Conservation (phyloP, 2,797 vertebrate species). For the Catamblyrhynchus diadema region DNA sequence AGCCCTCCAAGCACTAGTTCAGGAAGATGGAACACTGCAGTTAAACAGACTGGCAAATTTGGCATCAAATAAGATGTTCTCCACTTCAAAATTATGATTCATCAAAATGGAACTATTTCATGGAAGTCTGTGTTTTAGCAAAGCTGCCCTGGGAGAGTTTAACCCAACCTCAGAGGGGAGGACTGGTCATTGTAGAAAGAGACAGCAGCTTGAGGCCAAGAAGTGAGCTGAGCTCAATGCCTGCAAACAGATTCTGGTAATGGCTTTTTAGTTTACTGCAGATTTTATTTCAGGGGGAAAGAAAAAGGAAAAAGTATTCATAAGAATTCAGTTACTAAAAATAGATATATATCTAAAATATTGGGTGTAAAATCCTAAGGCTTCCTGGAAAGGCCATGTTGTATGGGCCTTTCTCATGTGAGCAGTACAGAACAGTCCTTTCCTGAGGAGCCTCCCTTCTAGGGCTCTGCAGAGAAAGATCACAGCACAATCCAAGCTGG, state of each 20-base stretch:
- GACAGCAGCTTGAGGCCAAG: not conserved
- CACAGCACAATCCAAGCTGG: not conserved
- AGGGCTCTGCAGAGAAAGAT: not conserved
- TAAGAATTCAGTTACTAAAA: not conserved
- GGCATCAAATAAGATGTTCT: not conserved
- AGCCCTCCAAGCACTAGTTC: not conserved
- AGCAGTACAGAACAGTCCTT: not conserved
- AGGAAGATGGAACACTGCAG: not conserved
- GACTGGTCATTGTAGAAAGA: not conserved
- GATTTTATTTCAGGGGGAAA: not conserved
- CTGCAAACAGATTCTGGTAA: not conserved
- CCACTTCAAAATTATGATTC: not conserved
- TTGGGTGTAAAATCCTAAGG: not conserved
- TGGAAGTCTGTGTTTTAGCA: not conserved
- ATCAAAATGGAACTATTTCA: not conserved
- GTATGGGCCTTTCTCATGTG: not conserved
- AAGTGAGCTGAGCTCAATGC: not conserved
- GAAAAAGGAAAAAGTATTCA: fast-evolving
- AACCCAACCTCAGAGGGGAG: not conserved
- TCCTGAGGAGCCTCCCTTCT: not conserved
- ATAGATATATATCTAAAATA: not conserved
- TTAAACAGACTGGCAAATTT: not conserved
- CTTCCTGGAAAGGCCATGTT: not conserved
- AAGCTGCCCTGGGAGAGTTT: not conserved
- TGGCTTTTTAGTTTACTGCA: not conserved